A percentile compares a stretch with the other conserved stretches of the same genome.
Evolutionary conservation across 2,888 invertebrate genomes (phyloP).

Genomic region (Machimus rusticus): DNA sequence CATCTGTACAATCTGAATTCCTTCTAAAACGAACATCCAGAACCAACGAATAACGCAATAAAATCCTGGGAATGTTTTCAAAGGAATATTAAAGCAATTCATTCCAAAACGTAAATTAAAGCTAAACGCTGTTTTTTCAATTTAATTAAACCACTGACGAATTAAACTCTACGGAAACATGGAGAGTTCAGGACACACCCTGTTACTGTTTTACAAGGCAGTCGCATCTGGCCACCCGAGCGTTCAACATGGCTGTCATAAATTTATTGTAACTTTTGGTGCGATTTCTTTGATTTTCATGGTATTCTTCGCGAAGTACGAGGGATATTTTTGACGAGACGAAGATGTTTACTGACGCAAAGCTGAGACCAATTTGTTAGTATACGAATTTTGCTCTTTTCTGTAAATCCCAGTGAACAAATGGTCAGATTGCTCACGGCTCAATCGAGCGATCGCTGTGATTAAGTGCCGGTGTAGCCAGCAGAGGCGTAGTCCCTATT

Average conservation of each 20-base stretch:
- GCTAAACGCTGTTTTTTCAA: background rate
- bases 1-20: too few relatives aligned
- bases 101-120: too few relatives aligned
- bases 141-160: too few relatives aligned
- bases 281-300: background rate
- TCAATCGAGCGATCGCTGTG: background rate
- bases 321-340: background rate
- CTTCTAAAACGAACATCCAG: too few relatives aligned
- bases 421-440: background rate
- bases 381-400: background rate
- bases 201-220: background rate
- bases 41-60: background rate
- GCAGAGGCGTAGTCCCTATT: background rate
- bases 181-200: background rate
- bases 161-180: background rate
- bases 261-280: background rate
- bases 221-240: background rate
- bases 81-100: too few relatives aligned
- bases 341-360: constrained; percentile 2
- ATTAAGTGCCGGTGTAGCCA: background rate
- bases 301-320: background rate
- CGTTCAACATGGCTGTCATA: background rate
- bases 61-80: background rate
- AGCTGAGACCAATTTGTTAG: background rate
- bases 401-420: background rate